Base-by-base conservation (phyloP, 2,113 vertebrate genomes). In the Catagonus wagneri region DNA sequence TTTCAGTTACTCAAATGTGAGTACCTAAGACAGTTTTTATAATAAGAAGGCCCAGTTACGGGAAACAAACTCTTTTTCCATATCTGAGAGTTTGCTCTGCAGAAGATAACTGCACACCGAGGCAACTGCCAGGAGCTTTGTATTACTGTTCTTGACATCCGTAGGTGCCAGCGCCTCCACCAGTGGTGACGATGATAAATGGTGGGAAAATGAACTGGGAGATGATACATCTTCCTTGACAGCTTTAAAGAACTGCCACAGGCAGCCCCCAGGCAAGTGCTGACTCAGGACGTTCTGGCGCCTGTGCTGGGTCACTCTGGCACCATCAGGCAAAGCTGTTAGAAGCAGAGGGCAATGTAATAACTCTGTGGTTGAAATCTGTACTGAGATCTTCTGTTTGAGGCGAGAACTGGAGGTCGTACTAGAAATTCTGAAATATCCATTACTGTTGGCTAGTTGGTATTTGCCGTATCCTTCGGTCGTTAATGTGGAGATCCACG, bases 61-160 rank as follows among this genome's bases (percentile, higher is more conserved):
- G 89, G 39, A 93, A 88, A 50, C 20, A 54, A 25, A 66, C 25
- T 65, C 14, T 20, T 25, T 39, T 79, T 74, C 1, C 0, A 3
- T 56, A 4, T 81, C 79, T 93, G 80, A 39, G 56, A 19, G 29
- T 50, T 22, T 20, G 22, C 32, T 72, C 71, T 36, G 61, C 22
- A 17, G 50, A 36, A 61, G 71, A 61, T 58, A 39, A 34, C 50
- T 36, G 34, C 68, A 12, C 75, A 39, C 39, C 3, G 7, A 32
- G 78, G 68, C 58, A 1, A 1, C 50, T 16, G 11, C 44, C 74
- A 23, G 29, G 71, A 95, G 66, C 84, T 44, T 54, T 83, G 0
- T 89, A 61, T 90, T 96, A 89, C 94, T 95, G 17, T 71, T 36
- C 83, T 79, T 65, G 85, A 71, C 52, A 5, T 89, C 85, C 71